Evolutionary conservation across 2,797 vertebrate species (phyloP), one percentile per base, ranked within the genome.

Genomic region (Galago senegalensis): DNA sequence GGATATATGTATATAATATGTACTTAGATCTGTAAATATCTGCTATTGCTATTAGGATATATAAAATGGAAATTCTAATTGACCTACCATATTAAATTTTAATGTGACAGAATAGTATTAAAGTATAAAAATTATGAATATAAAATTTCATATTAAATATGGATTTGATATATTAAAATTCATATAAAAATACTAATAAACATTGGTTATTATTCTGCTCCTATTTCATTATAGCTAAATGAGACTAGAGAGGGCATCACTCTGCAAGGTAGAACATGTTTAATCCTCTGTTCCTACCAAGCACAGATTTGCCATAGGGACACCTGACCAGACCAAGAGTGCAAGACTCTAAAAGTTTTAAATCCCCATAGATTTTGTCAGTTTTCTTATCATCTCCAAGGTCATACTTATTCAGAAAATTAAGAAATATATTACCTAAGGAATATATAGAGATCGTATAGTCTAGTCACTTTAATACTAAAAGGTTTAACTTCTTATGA

Each of bases 351-450:
- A 81, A 96, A 95, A 93, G 77, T 60, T 95, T 93, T 85, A 82
- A 91, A 58, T 86, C 70, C 53, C 77, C 11, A 17, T 82, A 91
- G 86, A 85, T 90, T 94, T 37, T 80, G 10, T 70, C 43, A 79
- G 67, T 56, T 95, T 95, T 95, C 67, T 86, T 31, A 61, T 96
- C 82, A 91, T 80, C 43, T 91, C 53, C 83, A 96, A 98, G 86
- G 95, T 97, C 94, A 95, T 75, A 94, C 92, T 96, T 95, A 95
- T 89, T 96, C 95, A 92, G 46, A 97, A 93, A 91, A 80, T 84
- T 95, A 53, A 95, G 91, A 67, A 89, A 65, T 34, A 16, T 67
- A 91, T 95, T 89, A 95, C 56, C 84, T 79, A 70, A 94, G 92
- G 86, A 93, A 93, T 75, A 95, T 56, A 89, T 65, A 87, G 37